Percentiles rank a stretch among this genome's conserved stretches.
Evolutionary conservation across 2,797 vertebrate species (phyloP).

Genomic region (Eleutherodactylus coqui): DNA sequence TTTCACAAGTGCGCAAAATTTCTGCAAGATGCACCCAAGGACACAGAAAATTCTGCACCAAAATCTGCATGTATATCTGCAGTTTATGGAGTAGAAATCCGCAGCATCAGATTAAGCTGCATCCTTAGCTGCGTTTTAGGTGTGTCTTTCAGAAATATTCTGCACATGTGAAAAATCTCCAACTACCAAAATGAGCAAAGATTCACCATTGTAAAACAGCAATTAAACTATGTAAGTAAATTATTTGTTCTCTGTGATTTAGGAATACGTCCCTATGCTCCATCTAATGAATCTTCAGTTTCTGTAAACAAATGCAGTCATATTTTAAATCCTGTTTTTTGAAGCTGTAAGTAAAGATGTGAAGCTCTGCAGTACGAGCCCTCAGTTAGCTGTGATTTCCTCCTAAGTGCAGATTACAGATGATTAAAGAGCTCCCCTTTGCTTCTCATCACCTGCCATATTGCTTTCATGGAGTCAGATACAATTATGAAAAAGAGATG

Average conservation of each 20-base stretch:
- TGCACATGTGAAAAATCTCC: too few relatives aligned
- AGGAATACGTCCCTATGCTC: background rate
- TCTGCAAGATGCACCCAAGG: too few relatives aligned
- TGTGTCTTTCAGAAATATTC: too few relatives aligned
- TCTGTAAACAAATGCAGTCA: background rate
- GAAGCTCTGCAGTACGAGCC: background rate
- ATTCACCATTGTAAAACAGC: background rate
- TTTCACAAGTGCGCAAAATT: too few relatives aligned
- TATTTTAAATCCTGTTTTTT: background rate
- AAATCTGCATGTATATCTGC: too few relatives aligned
- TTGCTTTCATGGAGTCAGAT: slow-evolving; percentile 11
- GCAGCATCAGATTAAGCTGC: too few relatives aligned
- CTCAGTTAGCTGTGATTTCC: background rate
- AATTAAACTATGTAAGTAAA: background rate
- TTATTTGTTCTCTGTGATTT: background rate
- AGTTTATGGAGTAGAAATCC: too few relatives aligned
- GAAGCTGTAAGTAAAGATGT: background rate
- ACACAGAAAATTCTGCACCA: too few relatives aligned
- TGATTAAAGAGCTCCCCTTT: slow-evolving; percentile 15
- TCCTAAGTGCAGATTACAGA: slow-evolving; percentile 25
- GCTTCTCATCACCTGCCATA: slow-evolving; percentile 24
- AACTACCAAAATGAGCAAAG: background rate
- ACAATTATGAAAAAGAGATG: slow-evolving; percentile 21
- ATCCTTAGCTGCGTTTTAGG: too few relatives aligned
- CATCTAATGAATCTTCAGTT: slow-evolving; percentile 74